Percentiles rank a stretch among this genome's conserved stretches.
Conservation (phyloP, 2,888 invertebrate species). For the Leuctra nigra region DNA sequence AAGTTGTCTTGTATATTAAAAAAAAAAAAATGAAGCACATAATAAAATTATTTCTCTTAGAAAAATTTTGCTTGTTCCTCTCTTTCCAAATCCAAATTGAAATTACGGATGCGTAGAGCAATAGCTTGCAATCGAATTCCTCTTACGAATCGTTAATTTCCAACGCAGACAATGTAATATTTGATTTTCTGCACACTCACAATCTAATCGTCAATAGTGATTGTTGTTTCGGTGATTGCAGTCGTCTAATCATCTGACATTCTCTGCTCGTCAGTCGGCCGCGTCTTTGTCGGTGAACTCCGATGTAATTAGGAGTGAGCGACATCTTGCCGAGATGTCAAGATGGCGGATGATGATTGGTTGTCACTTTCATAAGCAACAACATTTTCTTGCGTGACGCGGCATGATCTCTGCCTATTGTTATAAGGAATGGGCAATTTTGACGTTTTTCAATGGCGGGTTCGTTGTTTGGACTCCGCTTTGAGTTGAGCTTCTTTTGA, state of each 20-base stretch:
- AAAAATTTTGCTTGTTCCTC: no score
- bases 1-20: no score
- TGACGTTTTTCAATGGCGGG: not conserved
- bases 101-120: no score
- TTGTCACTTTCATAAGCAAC: slow-evolving; percentile 26
- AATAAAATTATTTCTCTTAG: no score
- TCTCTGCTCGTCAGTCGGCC: slow-evolving; percentile 6
- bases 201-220: slow-evolving; percentile 6
- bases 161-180: no score
- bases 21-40: no score
- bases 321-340: slow-evolving; percentile 27
- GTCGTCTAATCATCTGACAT: slow-evolving; percentile 4
- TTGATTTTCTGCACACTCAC: not conserved
- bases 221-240: slow-evolving; percentile 3
- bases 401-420: slow-evolving; percentile 24
- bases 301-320: slow-evolving; percentile 27
- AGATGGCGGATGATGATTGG: slow-evolving; percentile 26
- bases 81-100: no score
- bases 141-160: no score
- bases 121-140: no score
- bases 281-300: slow-evolving; percentile 26
- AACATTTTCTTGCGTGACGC: slow-evolving; percentile 28
- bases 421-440: slow-evolving; percentile 2
- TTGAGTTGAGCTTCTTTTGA: no score
- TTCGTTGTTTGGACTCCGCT: no score